Base-by-base conservation (phyloP, 2,888 invertebrate species). In the Aleiodes testaceus region DNA sequence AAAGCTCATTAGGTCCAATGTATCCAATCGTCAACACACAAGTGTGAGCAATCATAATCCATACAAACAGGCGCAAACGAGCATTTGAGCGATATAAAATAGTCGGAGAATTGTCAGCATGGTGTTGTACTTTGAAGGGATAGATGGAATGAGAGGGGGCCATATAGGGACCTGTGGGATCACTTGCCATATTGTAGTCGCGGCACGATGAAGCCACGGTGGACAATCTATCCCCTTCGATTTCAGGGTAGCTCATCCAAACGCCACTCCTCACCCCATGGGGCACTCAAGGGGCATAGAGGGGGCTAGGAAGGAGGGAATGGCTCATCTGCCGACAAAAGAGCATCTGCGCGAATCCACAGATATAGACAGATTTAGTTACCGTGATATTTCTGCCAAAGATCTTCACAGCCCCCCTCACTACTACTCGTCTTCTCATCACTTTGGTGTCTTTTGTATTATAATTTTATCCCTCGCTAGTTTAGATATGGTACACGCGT, bases 41-140 rank as follows among this genome's bases (percentile, higher is more conserved):
- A 75, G 76, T 79, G 79, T 74, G 72, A 81, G 81, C 80, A 78
- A 81, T 81, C 75, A 78, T 80, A 81, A 82, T 83, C 80, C 81
- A 80, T 81, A 85, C 80, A 85, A 85, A 83, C 81, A 84, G 81
- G 81, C 79, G 80, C 83, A 85, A 85, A 85, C 83, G 85, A 85
- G 85, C 84, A 77, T 84, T 85, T 84, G 85, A 85, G 82, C 82
- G 81, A 79, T 81, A 82, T 82, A 80, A 82, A 84, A 83, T 83
- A 79, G 83, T 79, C 80, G 72, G 77, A 77, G 77, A 76, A 63
- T 63, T 75, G 75, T 77, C 74, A 72, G 76, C 75, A 73, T 66
- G 61, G 59, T 72, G 66, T 65, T 53, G 49, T 14, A 26, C 22
- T 53, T 44, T 30, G 44, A 44, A 66, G 18, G n/a, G 45, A 18